Evolutionary conservation across 2,113 vertebrate species (phyloP), one percentile per base, ranked within the genome.

Genomic region (Picathartes gymnocephalus): DNA sequence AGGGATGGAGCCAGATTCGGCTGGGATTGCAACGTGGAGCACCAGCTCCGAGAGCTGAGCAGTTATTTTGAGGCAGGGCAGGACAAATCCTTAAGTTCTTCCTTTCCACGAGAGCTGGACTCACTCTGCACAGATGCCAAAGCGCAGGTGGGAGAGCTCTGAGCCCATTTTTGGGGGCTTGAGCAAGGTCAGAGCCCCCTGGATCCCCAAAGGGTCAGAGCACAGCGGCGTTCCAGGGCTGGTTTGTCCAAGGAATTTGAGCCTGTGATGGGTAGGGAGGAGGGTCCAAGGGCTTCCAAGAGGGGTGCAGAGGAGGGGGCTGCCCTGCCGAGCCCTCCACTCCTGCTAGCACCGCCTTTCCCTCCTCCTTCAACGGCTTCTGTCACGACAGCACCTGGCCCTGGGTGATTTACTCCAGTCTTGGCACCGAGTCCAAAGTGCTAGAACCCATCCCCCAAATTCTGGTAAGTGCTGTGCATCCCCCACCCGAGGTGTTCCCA

Each of bases 401-500:
- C 28, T 3, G 1, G 35, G 68, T 58, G 76, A 83, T 86, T 69
- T n/a, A 42, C 44, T 93, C 68, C 5, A 15, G 70, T 56, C 78
- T 78, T 94, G 90, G 90, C 85, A 85, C 31, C 0, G 1, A 71
- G 64, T 70, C 31, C 79, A 18, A 51, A 40, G 33, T 81, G 57
- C 91, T 92, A 91, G 90, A 90, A 94, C 47, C 7, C 10, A 57
- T 85, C 48, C 37, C 56, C 56, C 84, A 91, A 88, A 70, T 95
- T 87, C 91, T 92, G 93, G 95, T 87, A 95, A 93, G 77, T 11
- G 44, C 68, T 3, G 64, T 39, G 86, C 50, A 90, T 91, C 86
- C 95, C 81, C 81, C n/a, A 62, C 85, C 84, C 23, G 9, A n/a
- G 86, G 17, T 56, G 48, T 96, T 96, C 95, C 96, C 96, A 93